Percentiles rank a stretch among this genome's conserved stretches.
phyloP scores from a whole-genome alignment of 64 coral and sea anemone species.

The Acropora yongei region DNA sequence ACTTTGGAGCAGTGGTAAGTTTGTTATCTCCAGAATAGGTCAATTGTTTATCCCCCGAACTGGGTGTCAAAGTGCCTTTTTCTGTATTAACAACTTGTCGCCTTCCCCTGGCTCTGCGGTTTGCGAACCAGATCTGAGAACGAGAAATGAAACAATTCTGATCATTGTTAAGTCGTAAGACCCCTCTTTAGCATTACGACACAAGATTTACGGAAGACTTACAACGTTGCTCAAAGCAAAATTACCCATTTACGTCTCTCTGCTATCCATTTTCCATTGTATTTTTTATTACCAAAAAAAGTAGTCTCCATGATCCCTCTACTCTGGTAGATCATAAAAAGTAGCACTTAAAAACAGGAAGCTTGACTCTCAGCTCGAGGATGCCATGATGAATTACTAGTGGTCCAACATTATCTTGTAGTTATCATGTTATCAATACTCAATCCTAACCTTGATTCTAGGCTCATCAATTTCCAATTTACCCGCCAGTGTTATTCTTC shows the following conservation, averaged over 20 bases:
- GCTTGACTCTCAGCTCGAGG: not conserved
- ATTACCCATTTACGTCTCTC: no score
- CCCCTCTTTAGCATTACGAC: no score
- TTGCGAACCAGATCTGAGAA: constrained; percentile 72
- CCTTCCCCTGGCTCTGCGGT: constrained; percentile 52
- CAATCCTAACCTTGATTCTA: constrained; percentile 52
- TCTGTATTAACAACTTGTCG: constrained; percentile 4
- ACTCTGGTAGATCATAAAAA: not conserved
- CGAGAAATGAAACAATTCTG: not conserved
- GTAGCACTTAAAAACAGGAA: not conserved
- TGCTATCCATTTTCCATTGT: not conserved
- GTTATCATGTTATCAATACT: not conserved
- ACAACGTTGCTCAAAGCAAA: no score
- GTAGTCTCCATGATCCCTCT: not conserved
- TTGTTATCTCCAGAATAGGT: not conserved
- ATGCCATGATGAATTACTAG: not conserved
- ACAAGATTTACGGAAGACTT: no score
- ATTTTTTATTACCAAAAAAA: not conserved
- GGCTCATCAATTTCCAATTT: constrained; percentile 69
- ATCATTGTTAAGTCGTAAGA: no score
- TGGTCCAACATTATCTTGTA: not conserved
- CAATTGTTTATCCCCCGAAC: not conserved
- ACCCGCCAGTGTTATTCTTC: constrained; percentile 48
- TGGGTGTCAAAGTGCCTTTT: not conserved
- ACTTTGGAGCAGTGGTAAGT: not conserved